Evolutionary conservation across 2,113 vertebrate species (phyloP), one percentile per base, ranked within the genome.

Genomic region (Trichechus manatus): DNA sequence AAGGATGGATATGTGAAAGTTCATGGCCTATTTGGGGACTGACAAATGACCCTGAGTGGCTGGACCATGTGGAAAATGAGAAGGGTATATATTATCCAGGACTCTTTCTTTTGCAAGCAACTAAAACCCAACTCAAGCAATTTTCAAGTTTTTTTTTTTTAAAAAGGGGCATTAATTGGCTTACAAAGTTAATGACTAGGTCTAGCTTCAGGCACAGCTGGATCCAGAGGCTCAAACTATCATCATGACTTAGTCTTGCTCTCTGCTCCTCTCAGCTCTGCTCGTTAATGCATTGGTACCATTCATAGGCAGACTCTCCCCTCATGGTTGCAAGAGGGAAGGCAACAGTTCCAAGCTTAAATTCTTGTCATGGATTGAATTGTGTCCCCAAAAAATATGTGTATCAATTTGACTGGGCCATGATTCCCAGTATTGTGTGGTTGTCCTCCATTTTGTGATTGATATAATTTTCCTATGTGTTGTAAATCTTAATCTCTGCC

Each of bases 91-190:
- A 92, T 92, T 84, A 94, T 44, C 84, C 72, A 44, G 31, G 29
- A 82, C 74, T 96, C n/a, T 82, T 96, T 47, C 50, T 90, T 33
- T n/a, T 83, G 44, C 44, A 90, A 87, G 14, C 42, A 89, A 79
- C 23, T 94, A 87, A 95, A 92, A 47, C 14, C 25, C 53, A 95
- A 59, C 14, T 89, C 33, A 61, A 72, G 15, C 4, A 68, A 31
- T 14, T 61, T 74, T 96, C 36, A 77, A 10, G 2, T 64, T 29
- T 90, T 93, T 80, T 47, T 47, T 47, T 47, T 47, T 47, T 47
- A 47, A 47, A 68, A 77, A 82, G 68, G 2, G 29, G 25, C 66
- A 75, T 79, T 75, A 75, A 92, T 86, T n/a, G 59, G 15, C 15
- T 97, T 66, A 64, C 68, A 82, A 20, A 68, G 33, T 68, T 85